Evolutionary conservation across 2,113 vertebrate genomes (phyloP), one percentile per base, ranked within the genome.

Genomic region (Toxostoma redivivum): DNA sequence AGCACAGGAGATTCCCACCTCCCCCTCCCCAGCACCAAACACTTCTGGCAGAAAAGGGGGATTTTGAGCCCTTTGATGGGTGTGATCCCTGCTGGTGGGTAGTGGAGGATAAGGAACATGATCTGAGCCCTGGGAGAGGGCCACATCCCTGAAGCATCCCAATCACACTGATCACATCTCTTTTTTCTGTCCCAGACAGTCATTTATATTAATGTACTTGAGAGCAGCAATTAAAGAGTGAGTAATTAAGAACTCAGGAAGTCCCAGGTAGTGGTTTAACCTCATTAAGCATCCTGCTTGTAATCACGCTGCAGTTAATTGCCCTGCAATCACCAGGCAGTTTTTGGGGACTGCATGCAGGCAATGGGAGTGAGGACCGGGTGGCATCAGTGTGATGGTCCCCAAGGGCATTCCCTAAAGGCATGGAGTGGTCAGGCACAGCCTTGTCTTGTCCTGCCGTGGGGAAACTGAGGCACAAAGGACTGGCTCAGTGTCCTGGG

Each of bases 221-320:
- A 94, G 88, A 96, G 67, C 77, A 90, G 81, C 94, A 92, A 90
- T 92, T 95, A 93, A 95, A 80, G 64, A 80, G 66, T 27, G 47
- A 78, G 81, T 94, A 93, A 97, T 95, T 96, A 96, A 95, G 91
- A 91, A 65, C 81, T 94, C 87, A 81, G 47, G 86, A 95, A 92
- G 54, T 87, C 90, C 85, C 87, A 92, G 85, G 91, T 95, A 92
- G 76, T 60, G 48, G 56, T 92, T 93, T 94, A 94, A 92, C 85
- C 86, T 94, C 95, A 62, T 93, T 95, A 94, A 85, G 35, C 74
- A 45, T 40, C 78, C 89, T 73, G 89, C 90, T 95, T 83, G 67
- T 60, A 90, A 94, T 95, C 76, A 71, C 0, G 16, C 74, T 22
- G 14, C 51, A 53, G 72, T 44, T 93, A 93, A 96, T 90, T 76